These are phyloP conservation scores for Marisa cornuarietis DNA, from an alignment of 1,140 invertebrate genomes.

Conservation along the genomic window DNA sequence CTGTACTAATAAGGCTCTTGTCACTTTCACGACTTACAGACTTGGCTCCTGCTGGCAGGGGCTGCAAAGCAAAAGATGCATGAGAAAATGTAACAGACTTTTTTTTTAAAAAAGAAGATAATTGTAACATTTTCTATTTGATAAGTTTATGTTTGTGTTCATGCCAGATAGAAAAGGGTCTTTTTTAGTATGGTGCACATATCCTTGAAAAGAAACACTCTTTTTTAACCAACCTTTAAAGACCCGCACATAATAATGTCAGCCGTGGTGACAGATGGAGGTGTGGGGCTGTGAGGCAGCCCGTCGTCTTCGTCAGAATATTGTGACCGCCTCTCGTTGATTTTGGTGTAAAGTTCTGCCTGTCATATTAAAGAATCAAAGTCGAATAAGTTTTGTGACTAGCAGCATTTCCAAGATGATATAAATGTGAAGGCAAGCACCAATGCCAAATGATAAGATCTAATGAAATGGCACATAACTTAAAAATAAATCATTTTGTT, in stretches of 20 bases:
- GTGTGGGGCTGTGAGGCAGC: slow-evolving; percentile 40
- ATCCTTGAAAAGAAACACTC: no score
- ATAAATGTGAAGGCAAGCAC: neutral
- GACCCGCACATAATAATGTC: slow-evolving; percentile 38
- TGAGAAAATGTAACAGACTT: neutral
- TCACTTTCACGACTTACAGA: slow-evolving; percentile 48
- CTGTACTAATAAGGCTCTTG: slow-evolving; percentile 48
- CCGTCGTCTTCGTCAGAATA: slow-evolving; percentile 46
- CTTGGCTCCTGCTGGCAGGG: slow-evolving; percentile 34
- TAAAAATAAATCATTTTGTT: no score
- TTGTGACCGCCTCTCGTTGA: slow-evolving; percentile 39
- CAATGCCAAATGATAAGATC: neutral
- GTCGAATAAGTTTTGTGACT: neutral
- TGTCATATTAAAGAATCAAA: slow-evolving; percentile 31
- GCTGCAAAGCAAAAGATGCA: slow-evolving; percentile 23
- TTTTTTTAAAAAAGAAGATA: neutral
- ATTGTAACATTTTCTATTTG: neutral
- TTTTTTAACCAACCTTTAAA: slow-evolving; percentile 29
- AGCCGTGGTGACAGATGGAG: slow-evolving; percentile 33
- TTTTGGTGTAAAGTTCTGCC: slow-evolving; percentile 47
- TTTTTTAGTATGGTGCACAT: no score
- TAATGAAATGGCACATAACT: neutral
- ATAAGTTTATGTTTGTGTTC: no score
- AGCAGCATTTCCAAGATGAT: neutral
- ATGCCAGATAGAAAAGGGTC: no score